Evolutionary conservation across 2,888 invertebrate genomes (phyloP).

Genomic region (Sarcophaga carnaria): DNA sequence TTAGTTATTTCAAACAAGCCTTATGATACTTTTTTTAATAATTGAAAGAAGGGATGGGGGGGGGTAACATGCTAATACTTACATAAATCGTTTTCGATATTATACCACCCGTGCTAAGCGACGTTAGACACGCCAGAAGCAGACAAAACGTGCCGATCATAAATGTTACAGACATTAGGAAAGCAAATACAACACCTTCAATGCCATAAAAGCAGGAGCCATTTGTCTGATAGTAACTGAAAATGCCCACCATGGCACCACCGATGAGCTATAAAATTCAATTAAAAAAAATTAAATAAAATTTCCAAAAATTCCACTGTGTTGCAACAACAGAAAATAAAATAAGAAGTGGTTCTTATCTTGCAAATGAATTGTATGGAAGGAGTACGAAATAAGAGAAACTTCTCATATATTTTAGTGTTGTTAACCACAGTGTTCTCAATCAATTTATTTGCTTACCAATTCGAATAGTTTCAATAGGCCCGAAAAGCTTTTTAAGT

Average conservation of each 20-base stretch:
- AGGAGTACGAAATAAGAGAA: too few relatives aligned
- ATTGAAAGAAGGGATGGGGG: too few relatives aligned
- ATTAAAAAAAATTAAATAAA: constrained; percentile 8
- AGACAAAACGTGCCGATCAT: constrained; percentile 91
- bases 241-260: constrained; percentile 87
- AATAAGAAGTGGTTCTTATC: too few relatives aligned
- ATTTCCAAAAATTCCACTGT: too few relatives aligned
- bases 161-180: constrained; percentile 89
- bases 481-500: constrained; percentile 90
- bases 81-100: constrained; percentile 87
- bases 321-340: too few relatives aligned
- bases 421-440: not conserved
- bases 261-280: constrained; percentile 85
- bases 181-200: constrained; percentile 69
- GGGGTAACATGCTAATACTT: constrained; percentile 68
- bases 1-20: too few relatives aligned
- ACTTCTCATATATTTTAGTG: not conserved
- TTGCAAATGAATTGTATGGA: too few relatives aligned
- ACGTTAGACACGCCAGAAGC: constrained; percentile 88
- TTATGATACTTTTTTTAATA: too few relatives aligned
- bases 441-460: constrained; percentile 82
- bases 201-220: constrained; percentile 18
- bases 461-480: constrained; percentile 90
- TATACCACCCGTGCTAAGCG: constrained; percentile 91
- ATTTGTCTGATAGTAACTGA: constrained; percentile 57